phyloP scores from a whole-genome alignment of 2,888 invertebrate species.

The Mechanitis mazaeus region DNA sequence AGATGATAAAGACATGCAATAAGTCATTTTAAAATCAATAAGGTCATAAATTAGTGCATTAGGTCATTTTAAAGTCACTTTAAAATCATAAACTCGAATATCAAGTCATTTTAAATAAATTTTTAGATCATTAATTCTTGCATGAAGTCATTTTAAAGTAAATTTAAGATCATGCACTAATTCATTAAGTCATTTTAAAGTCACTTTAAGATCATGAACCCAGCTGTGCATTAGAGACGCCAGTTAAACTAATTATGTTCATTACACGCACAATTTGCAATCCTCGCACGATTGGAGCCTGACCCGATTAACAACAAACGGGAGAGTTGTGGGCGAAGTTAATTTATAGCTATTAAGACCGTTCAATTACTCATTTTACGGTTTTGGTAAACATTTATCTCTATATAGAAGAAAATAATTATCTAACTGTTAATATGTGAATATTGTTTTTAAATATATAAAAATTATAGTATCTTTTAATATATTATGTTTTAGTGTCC shows the following conservation, averaged over 20 bases:
- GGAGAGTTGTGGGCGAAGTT: slow-evolving; percentile 19
- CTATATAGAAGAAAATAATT: not conserved
- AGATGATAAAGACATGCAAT: too few species aligned
- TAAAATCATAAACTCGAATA: too few species aligned
- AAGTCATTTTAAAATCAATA: too few species aligned
- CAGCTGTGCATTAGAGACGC: not conserved
- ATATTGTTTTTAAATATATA: too few species aligned
- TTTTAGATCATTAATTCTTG: too few species aligned
- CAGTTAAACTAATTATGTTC: slow-evolving; percentile 41
- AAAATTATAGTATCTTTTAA: not conserved
- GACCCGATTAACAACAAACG: slow-evolving; percentile 11
- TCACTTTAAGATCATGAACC: not conserved
- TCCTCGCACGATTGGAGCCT: slow-evolving; percentile 16
- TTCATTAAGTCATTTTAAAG: not conserved
- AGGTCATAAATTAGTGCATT: too few species aligned
- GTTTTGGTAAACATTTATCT: not conserved
- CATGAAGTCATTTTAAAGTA: too few species aligned
- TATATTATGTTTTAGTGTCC: slow-evolving; percentile 7
- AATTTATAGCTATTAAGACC: not conserved
- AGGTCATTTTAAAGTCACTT: too few species aligned
- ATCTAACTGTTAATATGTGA: too few species aligned
- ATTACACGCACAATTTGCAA: slow-evolving; percentile 51
- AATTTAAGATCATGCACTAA: too few species aligned
- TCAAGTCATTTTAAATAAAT: too few species aligned
- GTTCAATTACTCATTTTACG: not conserved